Evolutionary conservation across 2,113 vertebrate genomes (phyloP).

Genomic region (Hyaena hyaena): DNA sequence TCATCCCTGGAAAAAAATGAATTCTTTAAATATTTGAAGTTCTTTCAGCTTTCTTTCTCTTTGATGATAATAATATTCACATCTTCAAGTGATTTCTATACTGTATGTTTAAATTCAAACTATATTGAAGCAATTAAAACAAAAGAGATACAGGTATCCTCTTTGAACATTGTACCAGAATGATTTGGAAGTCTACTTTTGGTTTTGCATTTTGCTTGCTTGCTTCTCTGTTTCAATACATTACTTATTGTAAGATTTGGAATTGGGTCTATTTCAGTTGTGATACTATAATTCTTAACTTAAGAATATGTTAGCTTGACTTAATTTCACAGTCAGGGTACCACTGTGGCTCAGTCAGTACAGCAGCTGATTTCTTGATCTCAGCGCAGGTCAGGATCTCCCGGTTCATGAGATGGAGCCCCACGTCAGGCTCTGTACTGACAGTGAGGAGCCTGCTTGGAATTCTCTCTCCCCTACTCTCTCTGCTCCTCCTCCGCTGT

Average conservation of each 20-base stretch:
- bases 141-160: not conserved
- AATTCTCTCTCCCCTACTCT: too few relatives aligned
- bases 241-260: not conserved
- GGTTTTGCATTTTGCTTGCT: not conserved
- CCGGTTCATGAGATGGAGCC: too few relatives aligned
- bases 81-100: not conserved
- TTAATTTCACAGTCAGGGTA: not conserved
- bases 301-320: not conserved
- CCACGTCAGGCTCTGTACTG: too few relatives aligned
- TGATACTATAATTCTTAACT: not conserved
- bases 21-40: not conserved
- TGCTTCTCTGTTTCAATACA: not conserved
- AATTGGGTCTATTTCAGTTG: constrained; percentile 8
- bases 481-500: too few relatives aligned
- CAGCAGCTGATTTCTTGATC: too few relatives aligned
- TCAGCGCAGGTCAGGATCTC: too few relatives aligned
- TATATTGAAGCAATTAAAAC: not conserved
- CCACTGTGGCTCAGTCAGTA: too few relatives aligned
- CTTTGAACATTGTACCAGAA: not conserved
- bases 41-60: not conserved
- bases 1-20: not conserved
- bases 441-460: too few relatives aligned
- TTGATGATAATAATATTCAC: not conserved
- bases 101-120: not conserved
- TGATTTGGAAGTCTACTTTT: not conserved